These are phyloP conservation scores for Macrotus californicus DNA, from an alignment of 2,113 vertebrate species.

Conservation along the genomic window DNA sequence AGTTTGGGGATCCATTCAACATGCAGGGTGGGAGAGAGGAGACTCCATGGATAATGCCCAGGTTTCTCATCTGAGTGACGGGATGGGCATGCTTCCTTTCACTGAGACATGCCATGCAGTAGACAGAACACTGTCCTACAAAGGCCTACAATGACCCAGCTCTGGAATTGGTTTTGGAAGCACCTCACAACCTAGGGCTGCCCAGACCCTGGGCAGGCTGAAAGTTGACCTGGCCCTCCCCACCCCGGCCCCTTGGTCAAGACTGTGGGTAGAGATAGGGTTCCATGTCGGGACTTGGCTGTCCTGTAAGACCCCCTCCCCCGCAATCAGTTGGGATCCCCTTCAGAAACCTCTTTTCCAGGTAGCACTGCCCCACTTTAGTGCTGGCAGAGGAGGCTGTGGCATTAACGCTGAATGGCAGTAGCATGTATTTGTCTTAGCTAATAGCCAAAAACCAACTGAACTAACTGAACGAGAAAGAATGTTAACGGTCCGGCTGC, in stretches of 20 bases:
- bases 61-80: not conserved
- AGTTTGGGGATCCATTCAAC: accelerated
- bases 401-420: not conserved
- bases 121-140: not conserved
- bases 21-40: accelerated
- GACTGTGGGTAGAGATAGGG: too few species aligned
- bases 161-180: not conserved
- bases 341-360: constrained; percentile 40
- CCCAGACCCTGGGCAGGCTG: not conserved
- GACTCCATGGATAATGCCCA: too few species aligned
- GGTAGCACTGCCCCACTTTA: not conserved
- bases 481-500: constrained; percentile 78
- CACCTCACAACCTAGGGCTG: accelerated
- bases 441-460: constrained; percentile 84
- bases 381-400: not conserved
- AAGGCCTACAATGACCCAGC: accelerated
- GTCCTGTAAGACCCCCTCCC: not conserved
- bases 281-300: not conserved
- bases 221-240: accelerated
- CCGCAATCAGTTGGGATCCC: constrained; percentile 52
- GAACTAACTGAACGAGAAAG: constrained; percentile 82
- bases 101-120: accelerated
- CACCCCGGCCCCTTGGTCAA: accelerated
- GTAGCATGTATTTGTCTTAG: constrained; percentile 66
- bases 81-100: accelerated